Percentiles rank a stretch among this genome's conserved stretches.
Conservation (phyloP, 1,140 invertebrate species). For the Diorhabda sublineata region DNA sequence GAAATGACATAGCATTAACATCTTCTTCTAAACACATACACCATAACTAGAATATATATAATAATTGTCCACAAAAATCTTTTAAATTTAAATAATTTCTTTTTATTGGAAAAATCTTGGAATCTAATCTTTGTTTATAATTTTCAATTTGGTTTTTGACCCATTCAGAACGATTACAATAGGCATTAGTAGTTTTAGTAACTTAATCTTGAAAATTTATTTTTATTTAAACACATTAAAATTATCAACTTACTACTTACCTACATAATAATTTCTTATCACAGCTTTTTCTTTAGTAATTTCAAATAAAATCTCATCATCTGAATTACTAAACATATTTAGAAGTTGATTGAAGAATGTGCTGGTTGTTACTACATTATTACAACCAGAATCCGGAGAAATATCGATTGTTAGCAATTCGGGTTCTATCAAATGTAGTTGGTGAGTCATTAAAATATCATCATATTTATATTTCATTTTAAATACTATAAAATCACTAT, state of each 20-base stretch:
- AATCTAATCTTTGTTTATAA: too few relatives aligned
- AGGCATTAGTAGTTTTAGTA: too few relatives aligned
- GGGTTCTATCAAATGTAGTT: constrained; percentile 34
- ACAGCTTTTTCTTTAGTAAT: constrained; percentile 30
- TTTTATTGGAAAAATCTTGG: too few relatives aligned
- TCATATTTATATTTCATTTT: constrained; percentile 41
- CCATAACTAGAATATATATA: too few relatives aligned
- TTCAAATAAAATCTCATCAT: constrained; percentile 41
- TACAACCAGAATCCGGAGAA: constrained; percentile 23
- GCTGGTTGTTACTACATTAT: constrained; percentile 31
- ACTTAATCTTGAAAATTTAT: too few relatives aligned
- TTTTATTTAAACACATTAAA: too few relatives aligned
- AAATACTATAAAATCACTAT: constrained; percentile 35
- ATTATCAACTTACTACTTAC: constrained; percentile 19
- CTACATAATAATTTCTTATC: constrained; percentile 38
- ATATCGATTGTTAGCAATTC: constrained; percentile 33
- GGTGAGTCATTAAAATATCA: constrained; percentile 38
- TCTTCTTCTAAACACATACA: too few relatives aligned
- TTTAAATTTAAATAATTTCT: too few relatives aligned
- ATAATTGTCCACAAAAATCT: too few relatives aligned
- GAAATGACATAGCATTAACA: too few relatives aligned
- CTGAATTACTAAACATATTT: constrained; percentile 35
- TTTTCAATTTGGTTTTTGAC: too few relatives aligned
- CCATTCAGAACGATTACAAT: too few relatives aligned
- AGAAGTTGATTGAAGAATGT: constrained; percentile 35